Evolutionary conservation across 2,113 vertebrate genomes (phyloP), one percentile per base, ranked within the genome.

Genomic region (Mormoops blainvillei): DNA sequence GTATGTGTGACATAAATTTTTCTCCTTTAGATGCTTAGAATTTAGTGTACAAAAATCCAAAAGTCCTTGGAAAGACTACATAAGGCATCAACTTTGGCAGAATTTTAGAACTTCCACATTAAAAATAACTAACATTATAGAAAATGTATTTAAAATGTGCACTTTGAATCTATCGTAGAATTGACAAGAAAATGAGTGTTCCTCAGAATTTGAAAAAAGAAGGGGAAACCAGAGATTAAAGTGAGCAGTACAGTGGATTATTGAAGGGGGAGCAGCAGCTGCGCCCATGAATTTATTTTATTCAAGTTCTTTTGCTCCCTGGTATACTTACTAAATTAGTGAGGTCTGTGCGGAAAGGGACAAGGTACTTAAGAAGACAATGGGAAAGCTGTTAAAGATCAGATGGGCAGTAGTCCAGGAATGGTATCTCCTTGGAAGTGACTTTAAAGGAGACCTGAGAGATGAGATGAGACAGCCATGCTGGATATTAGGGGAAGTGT

Each of bases 101-200:
- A 63, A 73, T 58, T 73, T 73, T 80, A 95, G 3, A 87, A 61
- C 24, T 85, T 2, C 68, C 7, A 19, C 16, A 73, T 90, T 87
- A 84, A 80, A 77, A 31, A 41, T 85, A 71, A 50, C 19, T 61
- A 89, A 54, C 15, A 31, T 87, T 70, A 10, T n/a, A n/a, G 10
- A 78, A 68, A 91, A 68, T 11, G 14, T 38, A 68, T 54, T 85
- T 94, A 52, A 74, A 71, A 58, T 83, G 19, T 71, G n/a, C 65
- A 87, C 61, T 70, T 90, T 50, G 28, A 87, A 54, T 70, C 67
- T n/a, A 8, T 31, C 36, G 31, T 26, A 11, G 71, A 80, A 67
- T 12, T 65, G 31, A 58, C 12, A 90, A 65, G 52, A 87, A 87
- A 68, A 84, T 58, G n/a, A 86, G 20, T 56, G 33, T 77, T 33